Evolutionary conservation across 2,797 vertebrate species (phyloP), one percentile per base, ranked within the genome.

Genomic region (Trachurus trachurus): DNA sequence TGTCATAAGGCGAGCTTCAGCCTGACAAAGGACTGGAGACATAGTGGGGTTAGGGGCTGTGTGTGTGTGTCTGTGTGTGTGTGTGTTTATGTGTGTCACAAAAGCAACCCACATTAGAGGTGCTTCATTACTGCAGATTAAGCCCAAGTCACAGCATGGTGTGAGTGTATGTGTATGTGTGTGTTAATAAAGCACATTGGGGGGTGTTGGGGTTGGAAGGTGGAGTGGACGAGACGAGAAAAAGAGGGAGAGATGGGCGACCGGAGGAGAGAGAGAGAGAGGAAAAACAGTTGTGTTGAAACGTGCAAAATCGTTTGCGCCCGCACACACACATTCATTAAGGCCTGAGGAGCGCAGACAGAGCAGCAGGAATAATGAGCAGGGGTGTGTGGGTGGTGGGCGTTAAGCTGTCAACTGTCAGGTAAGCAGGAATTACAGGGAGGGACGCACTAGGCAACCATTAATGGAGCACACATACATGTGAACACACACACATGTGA

Each of bases 51-150:
- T 63, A 57, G 57, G 34, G 63, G 65, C 65, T 74, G 74, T 61
- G 49, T 69, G 52, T 60, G 61, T 71, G 45, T 64, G 63, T 73
- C 17, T 64, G 64, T 76, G 47, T 54, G 60, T 70, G 49, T 67
- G 17, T 68, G 31, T 71, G n/a, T n/a, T n/a, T n/a, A n/a, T n/a
- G 72, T 80, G 78, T 65, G 58, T 79, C 1, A 9, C 65, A 76
- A 80, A 65, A 84, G 66, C 74, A 73, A 74, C 72, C 65, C 54
- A 81, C 73, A 89, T 81, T 86, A 80, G 85, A 90, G 80, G 80
- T 74, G 82, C 79, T 89, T 90, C 74, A 81, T 93, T 90, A 89
- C 78, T 83, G 80, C 62, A 86, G 78, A 90, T 91, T 87, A 90
- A 75, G 29, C 68, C 82, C 9, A 34, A 85, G 67, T 49, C 78